phyloP scores from a whole-genome alignment of 2,113 vertebrate species.

The Phrynosoma blainvillii region DNA sequence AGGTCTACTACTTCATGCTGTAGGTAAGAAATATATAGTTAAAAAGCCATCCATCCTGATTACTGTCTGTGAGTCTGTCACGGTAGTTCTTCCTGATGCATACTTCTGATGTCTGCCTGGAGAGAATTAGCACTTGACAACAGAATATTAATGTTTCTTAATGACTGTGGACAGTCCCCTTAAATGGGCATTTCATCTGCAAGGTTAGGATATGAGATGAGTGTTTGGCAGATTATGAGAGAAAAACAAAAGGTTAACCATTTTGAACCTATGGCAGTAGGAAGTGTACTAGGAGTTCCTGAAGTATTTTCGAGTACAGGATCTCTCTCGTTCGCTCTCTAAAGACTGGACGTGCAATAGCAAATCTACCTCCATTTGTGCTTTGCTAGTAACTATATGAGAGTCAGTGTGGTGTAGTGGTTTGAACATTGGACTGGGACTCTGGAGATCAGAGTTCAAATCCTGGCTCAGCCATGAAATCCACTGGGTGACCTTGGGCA shows the following conservation, averaged over 20 bases:
- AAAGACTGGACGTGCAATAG: background rate
- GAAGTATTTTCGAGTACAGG: background rate
- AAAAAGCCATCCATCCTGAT: background rate
- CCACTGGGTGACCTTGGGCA: too few species aligned
- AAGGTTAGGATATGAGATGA: background rate
- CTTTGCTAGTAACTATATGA: background rate
- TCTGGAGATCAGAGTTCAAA: too few species aligned
- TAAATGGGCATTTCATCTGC: background rate
- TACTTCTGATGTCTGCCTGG: background rate
- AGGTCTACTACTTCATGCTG: accelerated
- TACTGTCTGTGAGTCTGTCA: background rate
- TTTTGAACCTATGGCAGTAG: background rate
- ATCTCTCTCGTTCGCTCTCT: background rate
- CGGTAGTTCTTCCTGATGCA: background rate
- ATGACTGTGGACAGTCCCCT: background rate
- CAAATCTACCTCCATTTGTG: background rate
- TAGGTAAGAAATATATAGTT: background rate
- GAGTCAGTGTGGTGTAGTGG: too few species aligned
- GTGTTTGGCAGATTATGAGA: background rate
- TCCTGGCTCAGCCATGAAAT: too few species aligned
- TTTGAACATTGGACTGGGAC: too few species aligned
- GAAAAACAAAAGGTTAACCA: background rate
- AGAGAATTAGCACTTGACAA: background rate
- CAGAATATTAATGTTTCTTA: slow-evolving; percentile 4
- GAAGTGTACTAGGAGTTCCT: background rate